Evolutionary conservation across 53 echinoderm and acorn worm genomes (phyloP).

Genomic region (Luidia sarsii): DNA sequence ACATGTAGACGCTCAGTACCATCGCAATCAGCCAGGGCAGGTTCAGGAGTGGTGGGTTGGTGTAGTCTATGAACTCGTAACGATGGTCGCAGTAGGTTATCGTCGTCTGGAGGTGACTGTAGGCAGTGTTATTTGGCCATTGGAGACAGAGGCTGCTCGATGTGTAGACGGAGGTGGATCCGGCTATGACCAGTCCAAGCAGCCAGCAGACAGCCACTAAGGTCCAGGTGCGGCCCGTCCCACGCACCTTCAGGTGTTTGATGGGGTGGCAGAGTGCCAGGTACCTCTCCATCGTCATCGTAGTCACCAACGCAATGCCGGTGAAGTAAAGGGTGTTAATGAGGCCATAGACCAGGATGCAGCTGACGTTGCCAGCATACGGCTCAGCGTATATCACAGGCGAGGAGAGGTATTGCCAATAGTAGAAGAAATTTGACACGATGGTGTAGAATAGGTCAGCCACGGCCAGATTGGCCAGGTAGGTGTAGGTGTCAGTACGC

Average conservation of each 20-base stretch:
- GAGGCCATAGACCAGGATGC: not conserved
- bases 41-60: not conserved
- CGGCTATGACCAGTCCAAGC: not conserved
- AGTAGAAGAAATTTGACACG: not conserved
- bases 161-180: not conserved
- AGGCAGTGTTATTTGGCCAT: not conserved
- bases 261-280: conserved; percentile 31
- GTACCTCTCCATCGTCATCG: conserved; percentile 16
- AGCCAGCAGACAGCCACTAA: conserved; percentile 25
- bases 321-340: not conserved
- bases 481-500: conserved; percentile 25
- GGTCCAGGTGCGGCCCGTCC: not conserved
- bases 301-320: conserved; percentile 2
- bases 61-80: not conserved
- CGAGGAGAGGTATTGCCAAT: not conserved
- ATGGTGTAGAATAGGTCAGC: conserved; percentile 8
- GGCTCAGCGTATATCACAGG: not conserved
- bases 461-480: conserved; percentile 21
- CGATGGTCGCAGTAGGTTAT: not conserved
- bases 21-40: not conserved
- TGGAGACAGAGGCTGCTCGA: not conserved
- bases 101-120: not conserved
- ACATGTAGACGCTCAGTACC: conserved; percentile 14
- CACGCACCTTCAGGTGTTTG: not conserved
- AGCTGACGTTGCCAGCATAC: not conserved